phyloP scores from a whole-genome alignment of 53 echinoderm and acorn worm species.

The Patiria pectinifera region DNA sequence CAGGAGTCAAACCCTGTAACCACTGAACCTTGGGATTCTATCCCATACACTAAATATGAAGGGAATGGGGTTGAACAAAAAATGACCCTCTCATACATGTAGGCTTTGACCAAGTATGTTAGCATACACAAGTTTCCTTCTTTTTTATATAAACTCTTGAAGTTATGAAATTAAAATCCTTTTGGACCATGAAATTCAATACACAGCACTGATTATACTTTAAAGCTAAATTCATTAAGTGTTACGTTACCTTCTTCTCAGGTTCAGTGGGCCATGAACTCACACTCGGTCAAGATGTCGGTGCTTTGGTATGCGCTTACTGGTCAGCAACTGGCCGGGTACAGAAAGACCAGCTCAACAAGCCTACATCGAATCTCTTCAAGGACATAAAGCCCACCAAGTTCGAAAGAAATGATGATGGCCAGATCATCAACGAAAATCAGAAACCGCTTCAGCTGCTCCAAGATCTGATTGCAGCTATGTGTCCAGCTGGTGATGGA shows the following conservation, averaged over 20 bases:
- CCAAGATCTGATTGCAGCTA: not conserved
- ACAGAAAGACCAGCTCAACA: not conserved
- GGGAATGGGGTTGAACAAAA: no score
- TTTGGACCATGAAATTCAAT: no score
- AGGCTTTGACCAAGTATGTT: no score
- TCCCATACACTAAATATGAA: no score
- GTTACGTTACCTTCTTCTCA: not conserved
- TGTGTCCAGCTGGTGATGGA: not conserved
- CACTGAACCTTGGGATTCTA: no score
- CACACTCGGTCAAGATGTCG: not conserved
- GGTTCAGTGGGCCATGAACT: not conserved
- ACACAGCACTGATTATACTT: no score
- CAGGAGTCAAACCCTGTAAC: no score
- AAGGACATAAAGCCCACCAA: not conserved
- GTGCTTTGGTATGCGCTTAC: slow-evolving; percentile 15
- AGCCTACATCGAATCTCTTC: not conserved
- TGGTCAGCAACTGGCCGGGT: slow-evolving; percentile 5
- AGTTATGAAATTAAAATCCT: no score
- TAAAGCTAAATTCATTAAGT: not conserved
- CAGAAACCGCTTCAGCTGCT: slow-evolving; percentile 23
- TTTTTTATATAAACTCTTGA: no score
- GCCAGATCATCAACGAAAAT: not conserved
- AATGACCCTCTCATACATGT: no score
- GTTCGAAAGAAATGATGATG: not conserved
- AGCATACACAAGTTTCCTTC: no score